Base-by-base conservation (phyloP, 2,888 invertebrate genomes). In the Lepidocyrtinus sp. region DNA sequence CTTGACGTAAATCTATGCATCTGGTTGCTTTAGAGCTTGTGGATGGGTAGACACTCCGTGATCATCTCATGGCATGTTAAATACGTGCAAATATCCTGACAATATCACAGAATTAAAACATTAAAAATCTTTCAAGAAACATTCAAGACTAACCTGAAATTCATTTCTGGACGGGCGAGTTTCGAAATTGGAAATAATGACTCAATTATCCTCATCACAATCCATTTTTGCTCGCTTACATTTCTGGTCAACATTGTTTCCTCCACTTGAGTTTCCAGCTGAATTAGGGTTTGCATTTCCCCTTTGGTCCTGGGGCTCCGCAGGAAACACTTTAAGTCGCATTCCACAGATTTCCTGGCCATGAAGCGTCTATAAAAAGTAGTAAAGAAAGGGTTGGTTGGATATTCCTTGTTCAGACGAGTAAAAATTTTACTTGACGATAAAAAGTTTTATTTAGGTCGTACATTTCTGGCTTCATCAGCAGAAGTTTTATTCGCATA, bases 281-380 rank as follows among this genome's bases (percentile, higher is more conserved):
- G 79, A 79, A 65, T 79, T 82, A 3, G 83, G 64, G 24, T 74
- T 79, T 45, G 82, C 65, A 67, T 77, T 70, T 59, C 83, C 84
- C 75, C 87, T 87, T 67, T 87, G 84, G 68, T 88, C 87, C 74
- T 86, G 86, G 26, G 90, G 89, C 87, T 96, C 96, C 0, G 97
- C 97, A 88, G 95, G 94, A 89, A 97, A 90, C 2, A 97, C 97
- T 90, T 96, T 95, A 71, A 97, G 90, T 82, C 95, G 92, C 24
- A 95, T 93, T 24, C 96, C 96, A 87, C 94, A 94, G 77, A 97
- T 91, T 88, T 96, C 96, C 80, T 96, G 95, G 9, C 96, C 96
- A 88, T 97, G 96, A 63, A 97, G 88, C 27, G 88, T 88, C 89
- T 91, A 75, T 1, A 86, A 65, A 74, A 68, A 65, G 71, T 69